A percentile compares a stretch with the other conserved stretches of the same genome.
phyloP scores from a whole-genome alignment of 2,113 vertebrate genomes.

The Ranitomeya variabilis region DNA sequence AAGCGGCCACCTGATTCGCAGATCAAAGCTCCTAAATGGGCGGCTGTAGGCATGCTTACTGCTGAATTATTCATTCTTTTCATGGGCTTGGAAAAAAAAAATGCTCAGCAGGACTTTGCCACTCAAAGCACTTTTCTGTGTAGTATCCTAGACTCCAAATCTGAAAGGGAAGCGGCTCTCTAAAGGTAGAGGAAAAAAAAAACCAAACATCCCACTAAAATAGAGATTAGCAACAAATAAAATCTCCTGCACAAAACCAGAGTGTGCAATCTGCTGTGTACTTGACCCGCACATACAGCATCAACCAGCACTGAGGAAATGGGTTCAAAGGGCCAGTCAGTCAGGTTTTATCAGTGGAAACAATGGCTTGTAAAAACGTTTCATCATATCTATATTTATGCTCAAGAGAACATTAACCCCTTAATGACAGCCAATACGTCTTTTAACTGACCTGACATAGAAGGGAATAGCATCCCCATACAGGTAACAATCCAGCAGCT shows the following conservation, averaged over 20 bases:
- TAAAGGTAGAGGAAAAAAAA: constrained; percentile 48
- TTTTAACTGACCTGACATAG: no score
- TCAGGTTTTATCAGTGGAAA: no score
- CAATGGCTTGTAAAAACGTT: no score
- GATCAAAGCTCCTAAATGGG: constrained; percentile 96
- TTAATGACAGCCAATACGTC: no score
- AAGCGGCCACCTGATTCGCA: constrained; percentile 89
- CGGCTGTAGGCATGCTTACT: constrained; percentile 94
- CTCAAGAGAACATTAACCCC: no score
- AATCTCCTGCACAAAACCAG: background rate
- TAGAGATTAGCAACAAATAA: background rate
- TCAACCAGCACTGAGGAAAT: no score
- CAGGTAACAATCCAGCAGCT: no score
- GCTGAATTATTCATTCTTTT: constrained; percentile 96
- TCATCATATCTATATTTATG: no score
- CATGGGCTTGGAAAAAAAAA: constrained; percentile 83
- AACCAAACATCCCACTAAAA: background rate
- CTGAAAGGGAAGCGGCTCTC: constrained; percentile 69
- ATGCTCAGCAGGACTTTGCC: constrained; percentile 85
- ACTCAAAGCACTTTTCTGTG: constrained; percentile 77
- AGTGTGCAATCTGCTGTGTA: background rate
- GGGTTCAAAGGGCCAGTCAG: no score
- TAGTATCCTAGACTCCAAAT: constrained; percentile 79
- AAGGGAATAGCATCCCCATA: no score
- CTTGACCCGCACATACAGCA: no score